Percentiles rank a stretch among this genome's conserved stretches.
Conservation (phyloP, 2,888 invertebrate genomes). For the Fragum fragum region DNA sequence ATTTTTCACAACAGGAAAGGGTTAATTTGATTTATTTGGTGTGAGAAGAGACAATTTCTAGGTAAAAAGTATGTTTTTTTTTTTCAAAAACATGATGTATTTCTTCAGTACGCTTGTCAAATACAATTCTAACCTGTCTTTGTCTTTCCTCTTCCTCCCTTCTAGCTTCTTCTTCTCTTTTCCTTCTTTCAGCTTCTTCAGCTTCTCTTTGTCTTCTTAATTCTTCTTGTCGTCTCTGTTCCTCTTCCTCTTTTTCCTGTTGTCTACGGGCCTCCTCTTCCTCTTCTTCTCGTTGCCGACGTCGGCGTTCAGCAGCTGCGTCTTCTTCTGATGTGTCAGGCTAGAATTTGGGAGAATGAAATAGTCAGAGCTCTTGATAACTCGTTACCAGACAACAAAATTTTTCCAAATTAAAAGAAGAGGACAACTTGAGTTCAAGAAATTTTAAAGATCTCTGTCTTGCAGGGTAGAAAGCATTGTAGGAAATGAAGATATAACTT, state of each 20-base stretch:
- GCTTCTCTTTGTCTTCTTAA: constrained; percentile 38
- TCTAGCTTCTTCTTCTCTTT: constrained; percentile 95
- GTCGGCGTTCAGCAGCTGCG: constrained; percentile 62
- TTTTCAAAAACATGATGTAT: too few species aligned
- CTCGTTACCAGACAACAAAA: too few species aligned
- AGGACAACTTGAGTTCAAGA: too few species aligned
- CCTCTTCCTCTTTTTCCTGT: constrained; percentile 98
- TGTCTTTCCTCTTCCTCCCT: constrained; percentile 90
- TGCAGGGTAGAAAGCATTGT: not conserved
- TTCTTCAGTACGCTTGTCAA: too few species aligned
- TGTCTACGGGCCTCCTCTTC: constrained; percentile 94
- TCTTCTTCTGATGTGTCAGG: constrained; percentile 62
- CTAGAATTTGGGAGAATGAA: too few species aligned
- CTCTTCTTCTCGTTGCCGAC: constrained; percentile 94
- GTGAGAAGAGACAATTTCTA: too few species aligned
- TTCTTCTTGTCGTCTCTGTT: constrained; percentile 88
- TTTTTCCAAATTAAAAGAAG: too few species aligned
- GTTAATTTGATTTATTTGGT: too few species aligned
- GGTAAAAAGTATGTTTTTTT: too few species aligned
- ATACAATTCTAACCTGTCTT: constrained; percentile 56
- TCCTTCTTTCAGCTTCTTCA: constrained; percentile 49
- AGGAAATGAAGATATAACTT: constrained; percentile 2
- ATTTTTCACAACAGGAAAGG: too few species aligned
- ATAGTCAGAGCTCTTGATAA: too few species aligned
- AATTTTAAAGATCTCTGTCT: too few species aligned